These are phyloP conservation scores for Stramonita haemastoma DNA, from an alignment of 2,888 invertebrate species.

Conservation along the genomic window DNA sequence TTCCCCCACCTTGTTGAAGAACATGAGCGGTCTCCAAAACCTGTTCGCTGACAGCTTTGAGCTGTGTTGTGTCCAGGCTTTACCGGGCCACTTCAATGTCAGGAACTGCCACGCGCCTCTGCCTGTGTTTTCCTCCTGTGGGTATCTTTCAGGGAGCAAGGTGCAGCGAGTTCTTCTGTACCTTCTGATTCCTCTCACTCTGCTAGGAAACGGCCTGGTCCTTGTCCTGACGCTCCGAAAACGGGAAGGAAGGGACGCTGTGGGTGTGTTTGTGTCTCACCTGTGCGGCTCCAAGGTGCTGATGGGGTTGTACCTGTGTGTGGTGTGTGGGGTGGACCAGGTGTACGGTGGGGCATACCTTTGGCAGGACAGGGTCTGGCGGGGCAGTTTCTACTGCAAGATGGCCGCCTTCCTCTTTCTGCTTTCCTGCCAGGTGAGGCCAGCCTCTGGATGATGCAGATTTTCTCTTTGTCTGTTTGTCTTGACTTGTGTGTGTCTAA, in stretches of 20 bases:
- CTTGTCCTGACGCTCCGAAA: not conserved
- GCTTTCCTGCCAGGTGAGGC: constrained; percentile 79
- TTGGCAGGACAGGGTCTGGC: constrained; percentile 57
- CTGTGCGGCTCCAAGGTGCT: constrained; percentile 44
- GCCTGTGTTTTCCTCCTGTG: not conserved
- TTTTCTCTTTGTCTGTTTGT: too few relatives aligned
- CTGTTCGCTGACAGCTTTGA: not conserved
- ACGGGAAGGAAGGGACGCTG: too few relatives aligned
- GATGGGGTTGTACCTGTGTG: constrained; percentile 57
- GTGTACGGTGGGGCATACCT: constrained; percentile 56
- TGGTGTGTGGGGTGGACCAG: constrained; percentile 55
- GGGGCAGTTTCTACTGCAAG: constrained; percentile 52
- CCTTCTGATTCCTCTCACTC: not conserved
- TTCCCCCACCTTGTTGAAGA: not conserved
- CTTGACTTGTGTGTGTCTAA: too few relatives aligned
- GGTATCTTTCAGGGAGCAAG: not conserved
- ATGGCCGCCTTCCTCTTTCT: constrained; percentile 56
- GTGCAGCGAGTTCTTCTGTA: not conserved
- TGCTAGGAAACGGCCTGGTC: not conserved
- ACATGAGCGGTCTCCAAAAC: not conserved
- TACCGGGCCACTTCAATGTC: not conserved
- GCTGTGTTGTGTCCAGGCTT: not conserved
- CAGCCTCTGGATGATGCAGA: too few relatives aligned
- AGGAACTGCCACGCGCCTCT: not conserved
- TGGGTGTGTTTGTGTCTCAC: constrained; percentile 36